Base-by-base conservation (phyloP, 2,113 vertebrate species). In the Syrmaticus mikado region DNA sequence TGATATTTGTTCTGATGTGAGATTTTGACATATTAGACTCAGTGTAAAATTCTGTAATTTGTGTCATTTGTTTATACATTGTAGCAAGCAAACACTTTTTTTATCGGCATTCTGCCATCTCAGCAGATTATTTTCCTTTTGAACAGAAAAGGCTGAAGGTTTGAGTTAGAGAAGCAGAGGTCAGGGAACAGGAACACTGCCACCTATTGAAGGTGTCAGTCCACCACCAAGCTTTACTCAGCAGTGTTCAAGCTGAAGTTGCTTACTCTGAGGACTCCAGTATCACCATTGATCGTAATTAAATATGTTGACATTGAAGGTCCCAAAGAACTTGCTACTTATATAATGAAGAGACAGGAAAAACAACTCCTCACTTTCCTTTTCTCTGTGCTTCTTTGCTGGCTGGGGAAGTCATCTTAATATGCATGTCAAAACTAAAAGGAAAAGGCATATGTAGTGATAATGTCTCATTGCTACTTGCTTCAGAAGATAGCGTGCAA, bases 271-370 rank as follows among this genome's bases (percentile, higher is more conserved):
- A 50, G 2, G 74, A 45, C 36, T 45, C 32, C 62, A 61, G 41
- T 46, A 87, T 10, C 13, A 17, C 41, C 8, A 1, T 6, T 62
- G 27, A 11, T 27, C 30, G 67, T 8, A 74, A 90, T 20, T 55
- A 10, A 36, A 11, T 22, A 13, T 4, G 25, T 7, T 43, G 21
- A 8, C 8, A 9, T 7, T 18, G 19, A 61, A 96, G 24, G 19
- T 70, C 66, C 40, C 1, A 0, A 72, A 76, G 57, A 76, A 62
- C 78, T 41, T 84, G 36, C 34, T 94, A 40, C 38, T 40, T 93
- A 50, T 58, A 18, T 46, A 74, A 38, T 24, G 90, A 92, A 93
- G 86, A 96, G 71, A 62, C 92, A 92, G 8, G 13, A 95, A 76
- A 57, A 8, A 90, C 55, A 87, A 84, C 81, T 67, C 64, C 77